Evolutionary conservation across 92 coral and sea anemone genomes (phyloP).

Genomic region (Actinostola sp.): DNA sequence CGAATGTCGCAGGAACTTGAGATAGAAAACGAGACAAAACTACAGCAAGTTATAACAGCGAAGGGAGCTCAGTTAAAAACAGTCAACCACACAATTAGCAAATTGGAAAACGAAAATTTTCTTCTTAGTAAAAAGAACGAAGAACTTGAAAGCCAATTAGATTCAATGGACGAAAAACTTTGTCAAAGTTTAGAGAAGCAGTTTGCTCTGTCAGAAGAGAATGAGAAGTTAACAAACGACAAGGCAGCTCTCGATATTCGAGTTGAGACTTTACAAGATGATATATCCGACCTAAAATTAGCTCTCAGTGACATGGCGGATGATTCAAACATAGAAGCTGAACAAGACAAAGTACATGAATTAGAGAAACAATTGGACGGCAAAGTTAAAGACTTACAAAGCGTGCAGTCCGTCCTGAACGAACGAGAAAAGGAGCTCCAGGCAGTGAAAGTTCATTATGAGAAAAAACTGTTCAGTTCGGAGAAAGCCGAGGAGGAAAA

Average conservation of each 20-base stretch:
- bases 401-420: conserved; percentile 8
- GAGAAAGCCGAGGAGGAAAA: neutral
- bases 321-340: conserved; percentile 29
- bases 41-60: conserved; percentile 37
- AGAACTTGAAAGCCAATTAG: conserved; percentile 62
- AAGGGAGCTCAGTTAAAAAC: conserved; percentile 46
- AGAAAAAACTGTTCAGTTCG: neutral
- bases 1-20: conserved; percentile 40
- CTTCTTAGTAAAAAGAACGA: conserved; percentile 55
- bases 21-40: conserved; percentile 18
- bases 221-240: conserved; percentile 60
- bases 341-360: conserved; percentile 27
- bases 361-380: conserved; percentile 53
- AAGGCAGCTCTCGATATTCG: conserved; percentile 53
- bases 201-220: conserved; percentile 56
- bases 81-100: conserved; percentile 38
- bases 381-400: conserved; percentile 25
- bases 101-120: conserved; percentile 52
- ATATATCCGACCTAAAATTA: conserved; percentile 59
- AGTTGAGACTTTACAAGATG: conserved; percentile 56
- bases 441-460: conserved; percentile 9
- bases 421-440: conserved; percentile 36
- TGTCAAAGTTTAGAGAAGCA: conserved; percentile 65
- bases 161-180: conserved; percentile 67
- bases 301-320: conserved; percentile 40